Base-by-base conservation (phyloP, 2,797 vertebrate species). In the Sebastes paucispinis region DNA sequence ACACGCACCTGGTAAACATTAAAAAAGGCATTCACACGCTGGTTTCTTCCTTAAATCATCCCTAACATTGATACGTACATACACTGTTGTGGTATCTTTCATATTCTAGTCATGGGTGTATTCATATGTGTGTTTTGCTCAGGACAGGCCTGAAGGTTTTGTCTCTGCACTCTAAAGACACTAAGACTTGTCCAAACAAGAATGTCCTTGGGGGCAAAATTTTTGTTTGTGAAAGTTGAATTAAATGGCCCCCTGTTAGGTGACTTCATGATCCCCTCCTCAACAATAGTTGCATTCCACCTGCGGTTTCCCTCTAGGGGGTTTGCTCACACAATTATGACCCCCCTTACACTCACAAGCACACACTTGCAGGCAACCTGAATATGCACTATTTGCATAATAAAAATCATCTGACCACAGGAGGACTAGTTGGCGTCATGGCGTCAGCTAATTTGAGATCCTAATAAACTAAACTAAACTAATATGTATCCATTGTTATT, bases 121-220 rank as follows among this genome's bases (percentile, higher is more conserved):
- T 1, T 34, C 6, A 25, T 34, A 32, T 18, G 1, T 58, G 16
- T 50, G n/a, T n/a, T 16, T 68, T 24, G 1, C 18, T 65, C 31
- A 13, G 8, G 22, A 24, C 27, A 34, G 27, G n/a, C 4, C 6
- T 60, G 12, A 20, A 13, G 20, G 34, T 70, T 60, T 77, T 69
- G 20, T 64, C 3, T 52, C 6, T 22, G 34, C 50, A 52, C 50
- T 52, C 13, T 27, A 10, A 16, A 34, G 3, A 31, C 16, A 22
- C 22, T 8, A 3, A 63, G 36, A 69, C 88, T n/a, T 78, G 78
- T 75, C 68, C 57, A 24, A 76, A 73, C 83, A 80, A 25, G 80
- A 77, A 39, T 65, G 18, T 59, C 64, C 13, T 29, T 31, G 1
- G 43, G 4, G 31, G 10, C 8, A 14, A 25, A 24, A 18, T 29